Base-by-base conservation (phyloP, 2,888 invertebrate genomes). In the Spicauda simplicius region DNA sequence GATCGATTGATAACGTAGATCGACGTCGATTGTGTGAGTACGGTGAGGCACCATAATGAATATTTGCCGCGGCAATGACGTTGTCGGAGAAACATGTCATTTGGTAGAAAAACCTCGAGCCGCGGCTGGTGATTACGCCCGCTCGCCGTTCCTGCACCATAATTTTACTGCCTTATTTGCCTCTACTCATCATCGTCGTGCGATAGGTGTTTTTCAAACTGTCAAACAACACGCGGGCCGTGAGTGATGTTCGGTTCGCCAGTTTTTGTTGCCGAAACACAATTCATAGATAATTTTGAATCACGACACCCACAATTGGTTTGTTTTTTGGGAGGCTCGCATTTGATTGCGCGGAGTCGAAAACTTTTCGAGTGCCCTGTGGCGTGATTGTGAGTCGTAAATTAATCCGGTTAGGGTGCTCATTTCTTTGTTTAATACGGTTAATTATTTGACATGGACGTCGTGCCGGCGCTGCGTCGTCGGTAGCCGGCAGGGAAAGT, bases 401-500 rank as follows among this genome's bases (percentile, higher is more conserved):
- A 65, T 58, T 41, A 41, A 19, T 33, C 55, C 16, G 11, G 33
- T 18, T 16, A 10, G 10, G 33, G 57, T n/a, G 25, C 48, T 16
- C 3, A 59, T 30, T 59, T 16, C 48, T 30, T 50, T 48, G 16
- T 48, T 19, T 56, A 56, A 30, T 18, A 18, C 10, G 25, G 18
- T 67, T 70, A 66, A 67, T 68, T 58, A 69, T 69, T 63, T 55
- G 66, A 70, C 72, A 65, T 57, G 48, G 54, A 19, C 57, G 62
- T 70, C 20, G 41, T 20, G 19, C n/a, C 53, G 37, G 41, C 53
- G 19, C 68, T 20, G n/a, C 53, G 53, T 58, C 63, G 68, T 67
- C 71, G 80, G 75, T 82, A 83, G 80, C 83, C 80, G 79, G 74
- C 77, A 76, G 80, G 77, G 82, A 86, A 86, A 87, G 85, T 89